Evolutionary conservation across 2,797 vertebrate species (phyloP).

Genomic region (Vireo griseus): DNA sequence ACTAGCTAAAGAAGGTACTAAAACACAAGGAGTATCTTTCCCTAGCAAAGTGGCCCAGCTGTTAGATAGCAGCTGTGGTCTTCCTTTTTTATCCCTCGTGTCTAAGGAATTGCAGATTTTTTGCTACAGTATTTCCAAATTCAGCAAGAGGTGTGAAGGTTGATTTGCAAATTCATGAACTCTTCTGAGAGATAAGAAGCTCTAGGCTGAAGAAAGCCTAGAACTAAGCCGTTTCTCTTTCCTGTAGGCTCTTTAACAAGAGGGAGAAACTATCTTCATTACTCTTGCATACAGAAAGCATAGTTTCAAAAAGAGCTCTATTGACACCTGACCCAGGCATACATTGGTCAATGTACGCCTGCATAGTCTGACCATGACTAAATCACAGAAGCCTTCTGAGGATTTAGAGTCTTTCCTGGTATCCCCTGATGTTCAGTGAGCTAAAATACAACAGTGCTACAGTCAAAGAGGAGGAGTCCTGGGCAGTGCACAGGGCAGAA

Average conservation of each 20-base stretch:
- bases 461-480: neutral
- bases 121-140: neutral
- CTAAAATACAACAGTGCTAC: neutral
- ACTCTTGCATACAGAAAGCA: neutral
- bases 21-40: neutral
- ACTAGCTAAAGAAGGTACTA: neutral
- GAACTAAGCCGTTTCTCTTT: neutral
- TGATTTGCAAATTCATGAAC: neutral
- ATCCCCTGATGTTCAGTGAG: neutral
- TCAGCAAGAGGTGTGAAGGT: neutral
- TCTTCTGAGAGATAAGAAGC: neutral
- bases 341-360: neutral
- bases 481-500: neutral
- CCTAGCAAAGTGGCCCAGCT: neutral
- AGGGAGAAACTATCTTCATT: neutral
- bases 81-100: neutral
- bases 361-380: neutral
- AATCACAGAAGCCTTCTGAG: neutral
- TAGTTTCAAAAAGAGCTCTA: neutral
- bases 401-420: neutral
- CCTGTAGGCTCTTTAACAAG: neutral
- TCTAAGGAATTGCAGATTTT: neutral
- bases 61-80: neutral
- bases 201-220: neutral
- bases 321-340: neutral